Evolutionary conservation across 2,113 vertebrate genomes (phyloP), one percentile per base, ranked within the genome.

Genomic region (Cranoglanis bouderius): DNA sequence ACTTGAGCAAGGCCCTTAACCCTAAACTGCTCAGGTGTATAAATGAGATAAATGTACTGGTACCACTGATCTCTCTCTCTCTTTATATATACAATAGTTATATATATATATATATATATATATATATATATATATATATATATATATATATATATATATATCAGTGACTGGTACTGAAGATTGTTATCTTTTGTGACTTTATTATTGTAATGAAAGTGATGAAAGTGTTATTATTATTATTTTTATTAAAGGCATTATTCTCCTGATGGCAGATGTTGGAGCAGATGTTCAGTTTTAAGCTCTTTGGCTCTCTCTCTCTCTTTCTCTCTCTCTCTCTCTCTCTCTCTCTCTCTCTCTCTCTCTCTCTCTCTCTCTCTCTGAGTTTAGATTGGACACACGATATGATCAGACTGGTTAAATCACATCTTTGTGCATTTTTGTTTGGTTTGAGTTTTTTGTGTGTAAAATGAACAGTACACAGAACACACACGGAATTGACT

Each of bases 181-280:
- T 65, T 13, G 61, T 29, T 65, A 29, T 29, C 3, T 70, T 65
- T 35, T 35, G n/a, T 35, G 32, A 14, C 2, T 16, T 70, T 32
- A 16, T 6, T n/a, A 13, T 35, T n/a, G 29, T n/a, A 35, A 32
- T 67, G 2, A 67, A 67, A 35, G n/a, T 26, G 61, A 63, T 63
- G 7, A 63, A 29, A 65, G 19, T 24, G 5, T 55, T 19, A 49
- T 49, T 49, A 49, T 49, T 49, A 49, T 49, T 49, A 9, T 49
- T 59, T 24, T 70, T 35, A 19, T 38, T 40, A 43, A 43, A 24
- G 18, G 19, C 19, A 43, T 38, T 16, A 4, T 40, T 77, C 70
- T 13, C 7, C 72, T 70, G n/a, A 65, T 80, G 61, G 49, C 90
- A 91, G 86, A 90, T 90, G 86, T 88, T 87, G 75, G 59, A 83